Evolutionary conservation across 2,888 invertebrate species (phyloP).

Genomic region (Acronicta psi): DNA sequence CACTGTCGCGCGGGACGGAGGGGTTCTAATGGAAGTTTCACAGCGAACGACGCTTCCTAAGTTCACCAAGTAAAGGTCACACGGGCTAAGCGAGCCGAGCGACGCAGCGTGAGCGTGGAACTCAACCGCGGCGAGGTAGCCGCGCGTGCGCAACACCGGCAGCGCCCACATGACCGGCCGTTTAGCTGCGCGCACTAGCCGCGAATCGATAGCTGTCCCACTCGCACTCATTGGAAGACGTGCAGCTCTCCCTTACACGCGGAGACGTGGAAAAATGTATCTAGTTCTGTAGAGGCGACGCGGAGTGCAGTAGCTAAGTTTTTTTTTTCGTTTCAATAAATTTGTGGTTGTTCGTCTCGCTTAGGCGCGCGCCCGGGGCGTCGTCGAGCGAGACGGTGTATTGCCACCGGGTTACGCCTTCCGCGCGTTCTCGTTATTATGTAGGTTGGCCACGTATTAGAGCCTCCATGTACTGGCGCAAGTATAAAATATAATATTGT

Average conservation of each 20-base stretch:
- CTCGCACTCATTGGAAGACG: slow-evolving; percentile 60
- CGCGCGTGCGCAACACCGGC: slow-evolving; percentile 88
- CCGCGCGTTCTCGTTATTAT: slow-evolving; percentile 87
- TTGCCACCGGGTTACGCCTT: slow-evolving; percentile 89
- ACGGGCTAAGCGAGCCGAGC: slow-evolving; percentile 84
- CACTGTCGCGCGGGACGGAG: slow-evolving; percentile 79
- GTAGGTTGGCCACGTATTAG: slow-evolving; percentile 87
- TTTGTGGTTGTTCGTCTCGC: slow-evolving; percentile 88
- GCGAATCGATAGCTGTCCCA: slow-evolving; percentile 68
- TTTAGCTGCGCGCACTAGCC: slow-evolving; percentile 77
- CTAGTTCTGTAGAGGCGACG: slow-evolving; percentile 88
- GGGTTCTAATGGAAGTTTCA: slow-evolving; percentile 86
- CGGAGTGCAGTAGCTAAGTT: slow-evolving; percentile 87
- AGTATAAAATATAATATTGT: slow-evolving; percentile 86
- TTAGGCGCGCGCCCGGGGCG: slow-evolving; percentile 85
- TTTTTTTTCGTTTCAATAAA: slow-evolving; percentile 88
- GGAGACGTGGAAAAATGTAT: slow-evolving; percentile 87
- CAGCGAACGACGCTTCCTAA: slow-evolving; percentile 87
- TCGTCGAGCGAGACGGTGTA: slow-evolving; percentile 81
- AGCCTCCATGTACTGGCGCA: slow-evolving; percentile 82
- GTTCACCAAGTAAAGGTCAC: slow-evolving; percentile 89
- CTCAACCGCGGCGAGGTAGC: slow-evolving; percentile 84
- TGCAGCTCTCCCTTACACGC: slow-evolving; percentile 70
- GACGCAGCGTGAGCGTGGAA: slow-evolving; percentile 85
- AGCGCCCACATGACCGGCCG: slow-evolving; percentile 88